Base-by-base conservation (phyloP, 2,797 vertebrate genomes). In the Pantherophis vulpinus region DNA sequence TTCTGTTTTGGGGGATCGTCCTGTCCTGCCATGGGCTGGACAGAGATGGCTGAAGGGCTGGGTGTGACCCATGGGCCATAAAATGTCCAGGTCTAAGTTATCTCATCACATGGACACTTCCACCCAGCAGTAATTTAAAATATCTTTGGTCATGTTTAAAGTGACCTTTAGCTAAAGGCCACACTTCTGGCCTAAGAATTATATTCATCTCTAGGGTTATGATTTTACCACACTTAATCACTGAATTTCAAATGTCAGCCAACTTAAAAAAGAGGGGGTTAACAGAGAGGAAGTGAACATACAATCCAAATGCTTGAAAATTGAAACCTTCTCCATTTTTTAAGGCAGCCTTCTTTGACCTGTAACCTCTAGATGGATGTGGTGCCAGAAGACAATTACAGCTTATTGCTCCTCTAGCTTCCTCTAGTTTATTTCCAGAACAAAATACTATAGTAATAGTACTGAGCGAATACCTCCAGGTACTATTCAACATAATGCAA, bases 91-190 rank as follows among this genome's bases (percentile, higher is more conserved):
- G 66, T 74, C 66, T 74, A 7, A 74, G 66, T 74, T 74, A 63
- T 37, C 88, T 87, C 37, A 63, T 61, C 6, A 14, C 9, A 86
- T 13, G 70, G 47, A 74, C 0, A 0, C 11, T 92, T 88, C 14
- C 0, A 1, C 60, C 87, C 29, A 94, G 61, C 0, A n/a, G 74
- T 27, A 60, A 20, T 90, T 92, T 87, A 42, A 91, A 92, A 90
- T 29, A 47, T 37, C 16, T 23, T 37, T 27, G 47, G 63, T 14
- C 5, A 27, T 70, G 54, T 16, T 54, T 20, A 7, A 61, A 5
- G 20, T 93, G 94, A 94, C 93, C 95, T 93, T 63, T 86, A 60
- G 56, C 0, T 0, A 8, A 90, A 92, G 63, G n/a, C 37, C 58
- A 89, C 47, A 63, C 92, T 32, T 86, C 0, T 27, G 10, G 83